Base-by-base conservation (phyloP, 2,888 invertebrate species). In the Ceratothoa steindachneri region DNA sequence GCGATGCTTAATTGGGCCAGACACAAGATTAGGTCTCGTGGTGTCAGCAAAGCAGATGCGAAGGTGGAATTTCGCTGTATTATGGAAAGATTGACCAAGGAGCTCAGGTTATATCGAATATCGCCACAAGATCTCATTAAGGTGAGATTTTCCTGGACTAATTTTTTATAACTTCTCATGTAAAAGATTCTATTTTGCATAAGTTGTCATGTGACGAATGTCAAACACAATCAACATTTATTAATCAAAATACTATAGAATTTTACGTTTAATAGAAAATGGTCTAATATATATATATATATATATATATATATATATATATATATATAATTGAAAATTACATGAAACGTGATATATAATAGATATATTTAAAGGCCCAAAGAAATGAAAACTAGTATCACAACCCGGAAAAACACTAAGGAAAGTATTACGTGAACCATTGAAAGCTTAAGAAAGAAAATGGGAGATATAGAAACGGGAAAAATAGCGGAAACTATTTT, bases 1-100 rank as follows among this genome's bases (percentile, higher is more conserved):
- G 93, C 94, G 0, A 95, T 95, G 95, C 87, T 95, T 66, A 88
- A 89, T 74, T 95, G 95, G 95, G 93, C 95, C 5, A 89, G 90
- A 77, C 89, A 93, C 84, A 91, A 92, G 85, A 91, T 94, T 81
- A 89, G 90, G 85, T 87, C 73, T 82, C 84, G 87, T 82, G 88
- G 91, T 82, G 90, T 92, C 80, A 89, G 89, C 80, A 92, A 92
- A 87, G 87, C 91, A 84, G 93, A 93, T 84, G 91, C 91, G 80
- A 92, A 91, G 85, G 88, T 92, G 83, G 94, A 95, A 86, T 95
- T 93, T 85, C 92, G 93, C 85, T 93, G 93, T 85, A 93, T 92
- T 82, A 95, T 95, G 95, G 94, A 94, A 83, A 88, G 95, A 82
- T 86, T 95, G 82, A 91, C 93, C 70, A 88, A 93, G 82, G 95